These are phyloP conservation scores for Conus ventricosus DNA, from an alignment of 1,140 invertebrate species.

Conservation along the genomic window DNA sequence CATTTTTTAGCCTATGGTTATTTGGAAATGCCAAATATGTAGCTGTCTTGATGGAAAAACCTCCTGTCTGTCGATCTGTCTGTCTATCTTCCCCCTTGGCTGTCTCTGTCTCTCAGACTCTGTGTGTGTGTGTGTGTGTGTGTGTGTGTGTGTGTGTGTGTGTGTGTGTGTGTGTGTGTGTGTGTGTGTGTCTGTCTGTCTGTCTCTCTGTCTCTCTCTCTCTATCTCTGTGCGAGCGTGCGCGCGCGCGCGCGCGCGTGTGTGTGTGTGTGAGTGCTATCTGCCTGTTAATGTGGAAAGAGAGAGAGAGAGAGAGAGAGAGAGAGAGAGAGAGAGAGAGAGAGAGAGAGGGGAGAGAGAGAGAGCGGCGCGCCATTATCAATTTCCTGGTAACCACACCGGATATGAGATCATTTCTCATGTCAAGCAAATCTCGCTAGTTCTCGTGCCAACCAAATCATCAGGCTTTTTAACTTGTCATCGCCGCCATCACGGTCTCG, in stretches of 20 bases:
- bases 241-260: background rate
- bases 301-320: too few species aligned
- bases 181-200: background rate
- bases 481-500: too few species aligned
- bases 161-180: background rate
- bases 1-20: too few species aligned
- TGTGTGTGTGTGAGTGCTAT: constrained; percentile 13
- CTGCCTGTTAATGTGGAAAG: background rate
- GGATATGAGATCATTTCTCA: too few species aligned
- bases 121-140: background rate
- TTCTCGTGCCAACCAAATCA: too few species aligned
- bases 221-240: background rate
- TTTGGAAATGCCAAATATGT: too few species aligned
- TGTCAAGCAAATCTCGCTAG: too few species aligned
- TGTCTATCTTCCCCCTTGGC: background rate
- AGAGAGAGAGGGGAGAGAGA: too few species aligned
- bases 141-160: background rate
- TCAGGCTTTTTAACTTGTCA: too few species aligned
- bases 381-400: background rate
- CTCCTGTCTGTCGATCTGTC: background rate
- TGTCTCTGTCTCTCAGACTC: background rate
- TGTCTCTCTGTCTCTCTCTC: background rate
- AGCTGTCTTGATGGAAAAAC: too few species aligned
- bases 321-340: too few species aligned
- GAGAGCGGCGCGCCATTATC: background rate